phyloP scores from a whole-genome alignment of 2,113 vertebrate genomes.

The Dryoscopus gambensis region DNA sequence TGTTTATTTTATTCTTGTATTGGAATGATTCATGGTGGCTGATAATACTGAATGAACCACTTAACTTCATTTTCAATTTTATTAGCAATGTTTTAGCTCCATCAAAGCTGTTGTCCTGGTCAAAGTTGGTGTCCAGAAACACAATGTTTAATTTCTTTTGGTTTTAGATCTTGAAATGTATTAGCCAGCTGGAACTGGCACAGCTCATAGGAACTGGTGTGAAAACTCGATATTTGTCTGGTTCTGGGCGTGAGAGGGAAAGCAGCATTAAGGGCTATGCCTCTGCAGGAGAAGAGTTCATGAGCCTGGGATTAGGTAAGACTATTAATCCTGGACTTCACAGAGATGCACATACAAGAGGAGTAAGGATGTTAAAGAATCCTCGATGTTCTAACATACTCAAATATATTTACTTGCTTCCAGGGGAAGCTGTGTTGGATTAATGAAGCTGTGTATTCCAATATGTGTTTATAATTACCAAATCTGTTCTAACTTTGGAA shows the following conservation, averaged over 20 bases:
- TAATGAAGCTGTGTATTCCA: neutral
- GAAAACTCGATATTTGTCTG: slow-evolving; percentile 93
- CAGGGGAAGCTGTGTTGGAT: neutral
- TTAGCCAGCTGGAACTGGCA: slow-evolving; percentile 95
- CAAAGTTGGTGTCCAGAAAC: neutral
- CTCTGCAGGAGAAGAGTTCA: slow-evolving; percentile 89
- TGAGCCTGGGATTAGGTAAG: slow-evolving; percentile 90
- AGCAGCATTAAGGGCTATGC: slow-evolving; percentile 80
- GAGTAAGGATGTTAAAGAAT: neutral
- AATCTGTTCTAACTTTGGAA: neutral
- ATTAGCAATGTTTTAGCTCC: neutral
- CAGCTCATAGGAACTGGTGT: slow-evolving; percentile 96
- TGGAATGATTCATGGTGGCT: neutral
- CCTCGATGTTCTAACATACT: neutral
- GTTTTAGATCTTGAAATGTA: slow-evolving; percentile 90
- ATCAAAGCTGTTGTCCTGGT: neutral
- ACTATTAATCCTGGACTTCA: neutral
- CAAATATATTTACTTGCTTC: neutral
- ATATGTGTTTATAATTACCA: neutral
- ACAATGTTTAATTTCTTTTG: neutral
- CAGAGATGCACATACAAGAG: neutral
- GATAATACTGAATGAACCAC: neutral
- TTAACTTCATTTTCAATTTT: neutral
- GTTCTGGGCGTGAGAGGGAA: slow-evolving; percentile 86
- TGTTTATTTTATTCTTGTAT: neutral